Percentiles rank a stretch among this genome's conserved stretches.
These are phyloP conservation scores for Neogobius melanostomus DNA, from an alignment of 2,113 vertebrate genomes.

Conservation along the genomic window DNA sequence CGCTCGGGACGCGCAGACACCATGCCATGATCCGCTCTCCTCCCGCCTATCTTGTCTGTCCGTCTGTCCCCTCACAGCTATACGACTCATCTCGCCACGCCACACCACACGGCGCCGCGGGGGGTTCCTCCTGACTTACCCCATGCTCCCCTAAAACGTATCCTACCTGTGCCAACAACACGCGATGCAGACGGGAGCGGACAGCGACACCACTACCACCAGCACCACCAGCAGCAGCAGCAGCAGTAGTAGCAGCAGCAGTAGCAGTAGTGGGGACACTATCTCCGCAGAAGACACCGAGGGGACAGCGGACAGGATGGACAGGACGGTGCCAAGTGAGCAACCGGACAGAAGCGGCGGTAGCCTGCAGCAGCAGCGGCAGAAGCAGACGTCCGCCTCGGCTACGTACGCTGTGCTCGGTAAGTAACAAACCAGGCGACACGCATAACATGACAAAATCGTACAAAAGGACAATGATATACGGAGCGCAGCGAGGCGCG, in stretches of 20 bases:
- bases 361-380: slow-evolving; percentile 38
- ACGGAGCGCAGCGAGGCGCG: not conserved
- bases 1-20: slow-evolving; percentile 30
- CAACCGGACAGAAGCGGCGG: slow-evolving; percentile 47
- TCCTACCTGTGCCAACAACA: not conserved
- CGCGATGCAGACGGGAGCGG: slow-evolving; percentile 51
- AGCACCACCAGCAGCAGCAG: slow-evolving; percentile 30
- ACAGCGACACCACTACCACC: slow-evolving; percentile 31
- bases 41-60: slow-evolving; percentile 7
- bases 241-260: slow-evolving; percentile 24
- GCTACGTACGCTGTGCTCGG: slow-evolving; percentile 60
- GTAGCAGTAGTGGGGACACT: slow-evolving; percentile 20
- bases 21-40: slow-evolving; percentile 41
- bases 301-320: slow-evolving; percentile 62
- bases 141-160: not conserved
- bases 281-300: slow-evolving; percentile 31
- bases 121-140: not conserved
- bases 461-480: no score
- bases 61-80: not conserved
- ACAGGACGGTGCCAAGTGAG: slow-evolving; percentile 52
- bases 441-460: not conserved
- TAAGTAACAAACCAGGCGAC: slow-evolving; percentile 32
- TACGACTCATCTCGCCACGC: slow-evolving; percentile 6
- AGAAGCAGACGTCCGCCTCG: slow-evolving; percentile 35
- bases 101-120: not conserved